Conservation (phyloP, 2,888 invertebrate genomes). For the Escarpia spicata region DNA sequence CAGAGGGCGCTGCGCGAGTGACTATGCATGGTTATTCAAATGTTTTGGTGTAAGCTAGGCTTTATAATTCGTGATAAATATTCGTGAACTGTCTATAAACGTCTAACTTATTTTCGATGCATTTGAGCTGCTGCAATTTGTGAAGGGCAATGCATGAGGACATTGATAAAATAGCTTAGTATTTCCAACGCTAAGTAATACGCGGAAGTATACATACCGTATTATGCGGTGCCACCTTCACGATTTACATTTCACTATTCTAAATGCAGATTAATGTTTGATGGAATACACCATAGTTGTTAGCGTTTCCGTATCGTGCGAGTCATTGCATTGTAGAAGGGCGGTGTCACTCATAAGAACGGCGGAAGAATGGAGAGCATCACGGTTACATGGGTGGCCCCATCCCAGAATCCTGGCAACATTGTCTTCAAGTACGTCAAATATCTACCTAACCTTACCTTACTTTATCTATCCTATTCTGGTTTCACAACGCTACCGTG, state of each 20-base stretch:
- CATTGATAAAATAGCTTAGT: no score
- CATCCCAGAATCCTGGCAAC: neutral
- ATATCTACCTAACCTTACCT: neutral
- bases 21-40: no score
- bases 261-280: neutral
- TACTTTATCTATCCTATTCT: no score
- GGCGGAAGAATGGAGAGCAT: neutral
- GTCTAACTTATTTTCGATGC: neutral
- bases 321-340: neutral
- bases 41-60: no score
- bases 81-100: neutral
- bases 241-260: neutral
- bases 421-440: slow-evolving; percentile 1
- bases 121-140: neutral
- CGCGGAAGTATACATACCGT: no score
- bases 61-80: neutral
- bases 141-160: no score
- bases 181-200: no score
- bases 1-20: no score
- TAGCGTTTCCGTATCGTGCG: neutral
- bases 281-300: neutral
- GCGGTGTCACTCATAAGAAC: neutral
- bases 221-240: neutral
- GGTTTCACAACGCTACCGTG: no score
- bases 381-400: neutral